Percentiles rank a stretch among this genome's conserved stretches.
phyloP scores from a whole-genome alignment of 1,140 invertebrate species.

The Sitobion miscanthi region DNA sequence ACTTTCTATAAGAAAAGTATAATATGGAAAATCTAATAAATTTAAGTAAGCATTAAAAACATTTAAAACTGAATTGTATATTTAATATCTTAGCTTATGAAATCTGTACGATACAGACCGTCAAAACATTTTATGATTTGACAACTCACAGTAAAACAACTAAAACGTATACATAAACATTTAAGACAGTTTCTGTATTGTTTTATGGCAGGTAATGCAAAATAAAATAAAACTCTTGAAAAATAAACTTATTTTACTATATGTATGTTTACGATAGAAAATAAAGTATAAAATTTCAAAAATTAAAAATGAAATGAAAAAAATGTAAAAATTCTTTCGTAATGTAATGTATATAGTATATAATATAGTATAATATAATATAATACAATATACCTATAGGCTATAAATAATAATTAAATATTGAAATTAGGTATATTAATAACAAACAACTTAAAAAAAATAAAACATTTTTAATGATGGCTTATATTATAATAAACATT shows the following conservation, averaged over 20 bases:
- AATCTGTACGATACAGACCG: conserved; percentile 1
- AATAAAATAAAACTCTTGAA: not conserved
- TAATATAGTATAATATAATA: no score
- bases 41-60: conserved; percentile 14
- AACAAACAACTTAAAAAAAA: not conserved
- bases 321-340: not conserved
- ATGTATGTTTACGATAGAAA: not conserved
- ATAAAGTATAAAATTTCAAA: not conserved
- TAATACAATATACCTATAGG: not conserved
- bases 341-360: not conserved
- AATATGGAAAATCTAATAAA: conserved; percentile 13
- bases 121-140: conserved; percentile 17
- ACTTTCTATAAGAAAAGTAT: conserved; percentile 3
- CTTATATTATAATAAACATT: not conserved
- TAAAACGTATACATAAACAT: not conserved
- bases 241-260: conserved; percentile 15
- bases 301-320: not conserved
- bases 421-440: not conserved
- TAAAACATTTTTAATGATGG: not conserved
- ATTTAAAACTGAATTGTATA: not conserved
- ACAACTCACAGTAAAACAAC: not conserved
- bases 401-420: not conserved
- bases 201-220: not conserved
- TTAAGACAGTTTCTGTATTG: not conserved
- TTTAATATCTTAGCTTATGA: not conserved